Conservation (phyloP, 2,797 vertebrate genomes). For the Rhabdophis nuchalis region DNA sequence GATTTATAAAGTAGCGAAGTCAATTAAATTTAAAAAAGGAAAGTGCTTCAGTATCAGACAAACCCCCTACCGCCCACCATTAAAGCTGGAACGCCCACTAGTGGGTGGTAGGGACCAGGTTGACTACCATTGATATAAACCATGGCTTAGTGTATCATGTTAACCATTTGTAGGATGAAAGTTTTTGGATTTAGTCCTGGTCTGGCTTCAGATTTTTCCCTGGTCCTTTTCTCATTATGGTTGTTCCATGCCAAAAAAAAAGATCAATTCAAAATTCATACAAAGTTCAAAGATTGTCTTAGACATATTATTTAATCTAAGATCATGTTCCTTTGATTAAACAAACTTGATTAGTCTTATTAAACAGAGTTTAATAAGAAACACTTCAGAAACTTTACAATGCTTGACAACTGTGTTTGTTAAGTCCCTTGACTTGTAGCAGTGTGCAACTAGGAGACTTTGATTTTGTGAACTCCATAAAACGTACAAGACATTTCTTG, state of each 20-base stretch:
- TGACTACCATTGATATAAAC: background rate
- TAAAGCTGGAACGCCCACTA: too few species aligned
- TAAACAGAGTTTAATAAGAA: conserved; percentile 6
- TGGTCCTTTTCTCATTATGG: background rate
- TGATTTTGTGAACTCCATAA: background rate
- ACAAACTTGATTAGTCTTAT: background rate
- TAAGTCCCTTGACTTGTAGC: background rate
- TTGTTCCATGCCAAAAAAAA: background rate
- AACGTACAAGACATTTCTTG: background rate
- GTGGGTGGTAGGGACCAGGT: too few species aligned
- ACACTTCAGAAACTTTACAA: background rate
- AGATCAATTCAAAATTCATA: background rate
- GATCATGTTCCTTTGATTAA: background rate
- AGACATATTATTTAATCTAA: background rate
- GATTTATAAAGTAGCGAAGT: too few species aligned
- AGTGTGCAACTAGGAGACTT: background rate
- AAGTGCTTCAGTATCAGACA: too few species aligned
- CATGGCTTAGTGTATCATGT: background rate
- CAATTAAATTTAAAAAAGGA: too few species aligned
- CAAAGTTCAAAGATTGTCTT: background rate
- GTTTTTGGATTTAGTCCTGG: background rate
- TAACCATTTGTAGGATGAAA: background rate
- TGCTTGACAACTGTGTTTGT: background rate
- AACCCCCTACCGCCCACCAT: too few species aligned
- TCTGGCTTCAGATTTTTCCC: background rate